Evolutionary conservation across 2,888 invertebrate genomes (phyloP), one percentile per base, ranked within the genome.

Genomic region (Phania funesta): DNA sequence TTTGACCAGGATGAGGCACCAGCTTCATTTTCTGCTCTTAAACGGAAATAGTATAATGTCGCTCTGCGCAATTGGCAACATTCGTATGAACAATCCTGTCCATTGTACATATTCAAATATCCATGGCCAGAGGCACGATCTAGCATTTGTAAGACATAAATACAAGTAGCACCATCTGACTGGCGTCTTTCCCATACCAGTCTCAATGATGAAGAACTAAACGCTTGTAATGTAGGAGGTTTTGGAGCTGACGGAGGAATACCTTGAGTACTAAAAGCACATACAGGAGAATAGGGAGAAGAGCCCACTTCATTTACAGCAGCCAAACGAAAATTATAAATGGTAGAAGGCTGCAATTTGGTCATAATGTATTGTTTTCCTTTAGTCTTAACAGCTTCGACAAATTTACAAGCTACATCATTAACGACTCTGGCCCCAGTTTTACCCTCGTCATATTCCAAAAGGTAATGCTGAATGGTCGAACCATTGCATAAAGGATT

Each of bases 1-100:
- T 94, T 93, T 38, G 96, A 96, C 96, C 96, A 97, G 16, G 94
- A 93, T 6, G 97, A 96, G 85, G 93, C 92, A 1, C 97, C 97
- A 86, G 96, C 96, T 85, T 95, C 95, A 88, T 97, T 97, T 88
- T 94, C 94, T 85, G 96, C 95, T 84, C 94, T 93, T 86, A 97
- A 92, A 89, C 96, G 93, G 91, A 97, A 97, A 87, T 94, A 95
- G 91, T 97, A 97, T 87, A 94, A 94, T 84, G 95, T 94, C 86
- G 95, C 96, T 86, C 96, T 93, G 48, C 93, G 92, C 80, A 97
- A 92, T 77, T 93, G 93, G 74, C 92, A 91, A 89, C 96, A 95
- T 84, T 93, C 92, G 90, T 95, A 93, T 26, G 93, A 92, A 20
- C 93, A 93, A 65, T 96, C 96, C 83, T 93, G 92, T 2, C 97